Base-by-base conservation (phyloP, 1,140 invertebrate genomes). In the Epicauta chinensis region DNA sequence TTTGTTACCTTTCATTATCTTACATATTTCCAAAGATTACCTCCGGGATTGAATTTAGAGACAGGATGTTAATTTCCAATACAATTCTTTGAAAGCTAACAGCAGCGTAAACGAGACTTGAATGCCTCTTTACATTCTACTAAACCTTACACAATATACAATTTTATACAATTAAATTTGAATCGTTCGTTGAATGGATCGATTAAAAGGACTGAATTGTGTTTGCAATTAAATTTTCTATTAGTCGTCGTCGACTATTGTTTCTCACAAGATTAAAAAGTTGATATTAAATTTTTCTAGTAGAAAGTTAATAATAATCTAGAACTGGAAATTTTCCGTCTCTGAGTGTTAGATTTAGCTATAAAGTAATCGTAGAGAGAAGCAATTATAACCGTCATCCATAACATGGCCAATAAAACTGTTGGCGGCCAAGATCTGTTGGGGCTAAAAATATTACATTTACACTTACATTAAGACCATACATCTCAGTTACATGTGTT, bases 391-490 rank as follows among this genome's bases (percentile, higher is more conserved):
- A 56, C 44, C 32, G 53, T 50, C 56, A 63, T 63, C 55, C 56
- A 60, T 63, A 60, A 60, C 55, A 46, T 30, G 32, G 36, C 58
- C 58, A 62, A 62, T 62, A 62, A 60, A 62, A 62, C 55, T 51
- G 52, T 51, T 54, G 50, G 40, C 55, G 53, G 52, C 55, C 55
- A 60, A 60, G 46, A 63, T 60, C 60, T 58, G 56, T 42, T 9
- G 53, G 30, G 51, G 41, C 32, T n/a, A 34, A 34, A 60, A 60
- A 47, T 62, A 60, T 62, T 55, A 60, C 56, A 62, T 62, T 63
- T 63, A 56, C 58, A 63, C 61, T 60, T 58, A 62, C 55, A 58
- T 53, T 59, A 45, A 47, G 29, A 38, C 44, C 58, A 53, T 58
- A 62, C 59, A 62, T 62, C 58, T 58, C 56, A 42, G 55, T 60